Percentiles rank a stretch among this genome's conserved stretches.
phyloP scores from a whole-genome alignment of 2,113 vertebrate genomes.

The Panthera leo region DNA sequence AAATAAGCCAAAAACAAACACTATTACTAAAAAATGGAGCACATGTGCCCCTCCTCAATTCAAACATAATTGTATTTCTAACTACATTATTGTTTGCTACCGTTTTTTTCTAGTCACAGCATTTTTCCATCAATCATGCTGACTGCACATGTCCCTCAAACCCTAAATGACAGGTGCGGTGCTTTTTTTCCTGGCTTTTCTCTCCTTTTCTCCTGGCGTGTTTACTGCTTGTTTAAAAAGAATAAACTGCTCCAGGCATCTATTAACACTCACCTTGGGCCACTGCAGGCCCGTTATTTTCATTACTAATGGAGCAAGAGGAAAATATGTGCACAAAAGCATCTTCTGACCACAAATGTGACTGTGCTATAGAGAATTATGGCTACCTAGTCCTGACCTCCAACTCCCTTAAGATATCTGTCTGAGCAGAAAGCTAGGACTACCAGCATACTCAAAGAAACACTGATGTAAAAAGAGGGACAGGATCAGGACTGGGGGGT shows the following conservation, averaged over 20 bases:
- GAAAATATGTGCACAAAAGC: neutral
- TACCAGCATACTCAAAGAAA: neutral
- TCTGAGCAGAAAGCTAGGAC: neutral
- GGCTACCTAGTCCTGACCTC: neutral
- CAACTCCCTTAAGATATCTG: neutral
- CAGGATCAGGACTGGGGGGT: neutral
- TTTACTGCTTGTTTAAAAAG: neutral
- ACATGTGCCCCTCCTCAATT: neutral
- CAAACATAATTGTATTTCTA: conserved; percentile 57
- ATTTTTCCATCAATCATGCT: neutral
- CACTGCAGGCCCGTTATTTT: neutral
- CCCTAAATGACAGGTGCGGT: neutral
- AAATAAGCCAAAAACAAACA: conserved; percentile 49
- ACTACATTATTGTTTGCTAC: neutral
- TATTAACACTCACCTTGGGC: neutral
- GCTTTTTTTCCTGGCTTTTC: neutral
- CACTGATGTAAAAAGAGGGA: neutral
- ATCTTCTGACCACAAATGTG: neutral
- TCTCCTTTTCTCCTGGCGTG: neutral
- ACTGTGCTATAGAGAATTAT: neutral
- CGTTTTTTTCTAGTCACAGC: conserved; percentile 27
- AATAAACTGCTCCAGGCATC: neutral
- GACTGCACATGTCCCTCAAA: neutral
- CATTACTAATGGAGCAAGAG: neutral
- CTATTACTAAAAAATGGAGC: conserved; percentile 27